Evolutionary conservation across 2,113 vertebrate species (phyloP), one percentile per base, ranked within the genome.

Genomic region (Peucedramus taeniatus): DNA sequence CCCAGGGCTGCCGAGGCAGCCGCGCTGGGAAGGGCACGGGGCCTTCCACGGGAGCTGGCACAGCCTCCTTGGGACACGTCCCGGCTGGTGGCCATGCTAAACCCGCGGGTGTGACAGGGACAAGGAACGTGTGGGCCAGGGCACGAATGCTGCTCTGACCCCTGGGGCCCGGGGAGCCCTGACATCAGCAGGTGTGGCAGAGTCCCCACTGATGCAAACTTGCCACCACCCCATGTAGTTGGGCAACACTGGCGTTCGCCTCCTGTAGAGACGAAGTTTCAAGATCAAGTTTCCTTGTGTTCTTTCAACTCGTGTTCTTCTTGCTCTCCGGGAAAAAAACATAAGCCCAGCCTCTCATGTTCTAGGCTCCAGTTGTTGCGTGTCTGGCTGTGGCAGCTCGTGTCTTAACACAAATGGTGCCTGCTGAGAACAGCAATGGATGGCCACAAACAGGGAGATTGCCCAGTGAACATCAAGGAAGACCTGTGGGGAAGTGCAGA

Each of bases 91-190:
- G 54, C 68, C 45, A 30, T 51, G 35, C n/a, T 40, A 59, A 68
- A 33, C 7, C 7, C 0, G 0, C 3, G 2, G 35, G 3, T 50
- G 31, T 23, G 39, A 53, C 4, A 7, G 1, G 3, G 27, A 23
- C 12, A 1, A 23, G 33, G 69, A 64, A 35, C 2, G 0, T 21
- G 27, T 18, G 31, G 54, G 26, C 27, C 31, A n/a, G 9, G 40
- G 23, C 24, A 31, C 2, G 0, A 50, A 15, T 26, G 37, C 61
- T 50, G 56, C 53, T 63, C 28, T 57, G 54, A 31, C 1, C 47
- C 23, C 17, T 57, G 40, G 47, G 65, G 37, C 56, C 40, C 2
- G 0, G 1, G 13, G 3, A 50, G 23, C 31, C 11, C 42, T 44
- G 49, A 13, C 75, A 50, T n/a, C 35, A 26, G 49, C 51, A 56